These are phyloP conservation scores for Catostylus mosaicus DNA, from an alignment of 30 jellyfish, hydroid and myxozoan genomes.

Conservation along the genomic window DNA sequence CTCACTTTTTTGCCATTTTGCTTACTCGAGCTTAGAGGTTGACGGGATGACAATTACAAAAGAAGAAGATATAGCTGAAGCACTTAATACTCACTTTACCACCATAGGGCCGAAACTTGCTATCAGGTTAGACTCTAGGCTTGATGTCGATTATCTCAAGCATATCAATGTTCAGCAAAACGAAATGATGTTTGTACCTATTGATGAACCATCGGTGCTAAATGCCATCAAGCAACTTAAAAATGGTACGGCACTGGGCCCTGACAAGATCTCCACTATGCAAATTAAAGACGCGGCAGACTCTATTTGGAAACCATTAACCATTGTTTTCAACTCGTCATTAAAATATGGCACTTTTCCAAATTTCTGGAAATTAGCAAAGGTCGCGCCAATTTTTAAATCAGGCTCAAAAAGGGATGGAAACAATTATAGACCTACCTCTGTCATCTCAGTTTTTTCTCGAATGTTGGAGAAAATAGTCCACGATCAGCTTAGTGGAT, in stretches of 20 bases:
- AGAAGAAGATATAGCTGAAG: too few relatives aligned
- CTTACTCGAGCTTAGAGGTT: constrained; percentile 12
- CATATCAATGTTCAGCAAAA: neutral
- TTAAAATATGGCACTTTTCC: constrained; percentile 33
- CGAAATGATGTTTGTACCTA: neutral
- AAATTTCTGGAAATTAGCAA: constrained; percentile 39
- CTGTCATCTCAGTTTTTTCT: too few relatives aligned
- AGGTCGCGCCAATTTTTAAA: too few relatives aligned
- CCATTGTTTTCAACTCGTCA: constrained; percentile 22
- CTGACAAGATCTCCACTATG: too few relatives aligned
- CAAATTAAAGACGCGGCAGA: too few relatives aligned
- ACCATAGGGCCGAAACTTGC: neutral
- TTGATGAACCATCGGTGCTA: too few relatives aligned
- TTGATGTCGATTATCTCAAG: constrained; percentile 10
- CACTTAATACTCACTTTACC: neutral
- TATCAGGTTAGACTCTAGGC: neutral
- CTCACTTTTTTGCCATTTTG: too few relatives aligned
- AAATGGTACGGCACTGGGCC: constrained; percentile 17
- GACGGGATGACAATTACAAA: constrained; percentile 31
- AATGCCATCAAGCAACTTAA: neutral
- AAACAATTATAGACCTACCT: too few relatives aligned
- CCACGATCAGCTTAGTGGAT: too few relatives aligned
- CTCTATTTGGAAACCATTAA: constrained; percentile 17
- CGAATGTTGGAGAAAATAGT: too few relatives aligned
- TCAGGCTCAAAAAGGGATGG: too few relatives aligned